Conservation (phyloP, 1,140 invertebrate genomes). For the Cotesia glomerata region DNA sequence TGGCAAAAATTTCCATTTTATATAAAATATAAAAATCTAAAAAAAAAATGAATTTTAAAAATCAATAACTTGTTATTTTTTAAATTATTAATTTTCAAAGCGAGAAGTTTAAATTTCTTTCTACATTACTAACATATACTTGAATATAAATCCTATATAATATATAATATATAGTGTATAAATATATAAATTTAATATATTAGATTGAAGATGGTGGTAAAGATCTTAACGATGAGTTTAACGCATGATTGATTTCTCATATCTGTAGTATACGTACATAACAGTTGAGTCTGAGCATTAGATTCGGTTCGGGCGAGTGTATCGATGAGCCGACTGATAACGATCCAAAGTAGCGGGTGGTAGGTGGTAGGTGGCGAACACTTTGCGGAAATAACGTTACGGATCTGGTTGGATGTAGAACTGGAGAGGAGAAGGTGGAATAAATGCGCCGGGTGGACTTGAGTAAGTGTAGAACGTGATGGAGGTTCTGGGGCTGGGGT, state of each 20-base stretch:
- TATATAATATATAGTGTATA: no score
- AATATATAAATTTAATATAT: no score
- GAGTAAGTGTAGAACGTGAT: not conserved
- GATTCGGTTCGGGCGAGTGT: not conserved
- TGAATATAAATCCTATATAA: no score
- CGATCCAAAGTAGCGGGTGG: slow-evolving; percentile 13
- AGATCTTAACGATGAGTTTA: slow-evolving; percentile 3
- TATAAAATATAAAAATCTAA: no score
- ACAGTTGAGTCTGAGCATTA: not conserved
- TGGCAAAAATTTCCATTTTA: no score
- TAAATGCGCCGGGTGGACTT: slow-evolving; percentile 3
- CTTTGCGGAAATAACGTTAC: not conserved
- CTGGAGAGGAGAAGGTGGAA: not conserved
- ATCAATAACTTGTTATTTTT: no score
- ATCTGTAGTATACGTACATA: not conserved
- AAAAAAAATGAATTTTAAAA: no score
- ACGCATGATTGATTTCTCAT: not conserved
- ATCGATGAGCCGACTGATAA: slow-evolving; percentile 12
- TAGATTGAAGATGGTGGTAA: no score
- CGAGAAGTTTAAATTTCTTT: no score
- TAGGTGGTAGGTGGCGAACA: not conserved
- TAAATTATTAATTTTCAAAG: no score
- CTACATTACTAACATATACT: no score
- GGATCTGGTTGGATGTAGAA: not conserved
- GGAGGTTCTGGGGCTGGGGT: no score